Percentiles rank a stretch among this genome's conserved stretches.
phyloP scores from a whole-genome alignment of 2,888 invertebrate species.

The Gandaritis pyraliata region DNA sequence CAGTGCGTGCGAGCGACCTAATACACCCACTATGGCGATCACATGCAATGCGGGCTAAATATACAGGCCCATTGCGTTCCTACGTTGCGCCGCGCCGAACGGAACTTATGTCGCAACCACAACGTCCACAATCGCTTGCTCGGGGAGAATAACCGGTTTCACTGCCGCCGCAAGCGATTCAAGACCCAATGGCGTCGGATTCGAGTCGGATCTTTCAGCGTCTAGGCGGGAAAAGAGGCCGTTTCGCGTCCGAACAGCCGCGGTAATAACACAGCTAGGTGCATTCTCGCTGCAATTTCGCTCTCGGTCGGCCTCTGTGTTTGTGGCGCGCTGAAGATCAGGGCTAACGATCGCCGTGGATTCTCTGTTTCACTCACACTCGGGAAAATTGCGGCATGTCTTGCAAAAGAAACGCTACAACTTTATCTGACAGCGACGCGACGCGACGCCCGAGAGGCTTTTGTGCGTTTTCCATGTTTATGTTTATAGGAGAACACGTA shows the following conservation, averaged over 20 bases:
- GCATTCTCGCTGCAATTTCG: conserved; percentile 84
- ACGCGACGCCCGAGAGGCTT: conserved; percentile 80
- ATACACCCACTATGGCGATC: conserved; percentile 77
- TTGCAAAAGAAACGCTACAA: conserved; percentile 82
- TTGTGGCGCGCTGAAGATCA: conserved; percentile 85
- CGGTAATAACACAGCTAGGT: conserved; percentile 83
- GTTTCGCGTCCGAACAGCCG: conserved; percentile 66
- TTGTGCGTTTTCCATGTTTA: conserved; percentile 84
- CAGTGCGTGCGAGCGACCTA: conserved; percentile 84
- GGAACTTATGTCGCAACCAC: conserved; percentile 76
- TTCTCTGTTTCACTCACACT: conserved; percentile 68
- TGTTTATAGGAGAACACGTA: conserved; percentile 82
- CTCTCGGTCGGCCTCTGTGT: conserved; percentile 84
- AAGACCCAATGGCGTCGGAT: conserved; percentile 49
- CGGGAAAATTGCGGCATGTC: conserved; percentile 54
- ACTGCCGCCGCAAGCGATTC: conserved; percentile 49
- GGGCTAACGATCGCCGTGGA: conserved; percentile 82
- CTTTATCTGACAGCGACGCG: conserved; percentile 82
- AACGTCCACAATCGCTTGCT: conserved; percentile 78
- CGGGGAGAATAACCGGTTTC: conserved; percentile 76
- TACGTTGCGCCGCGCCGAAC: conserved; percentile 59
- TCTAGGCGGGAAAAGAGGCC: conserved; percentile 60
- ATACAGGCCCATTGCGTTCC: conserved; percentile 74
- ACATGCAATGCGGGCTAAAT: conserved; percentile 83
- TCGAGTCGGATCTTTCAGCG: conserved; percentile 55